Evolutionary conservation across 1,140 invertebrate species (phyloP), one percentile per base, ranked within the genome.

Genomic region (Orussus abietinus): DNA sequence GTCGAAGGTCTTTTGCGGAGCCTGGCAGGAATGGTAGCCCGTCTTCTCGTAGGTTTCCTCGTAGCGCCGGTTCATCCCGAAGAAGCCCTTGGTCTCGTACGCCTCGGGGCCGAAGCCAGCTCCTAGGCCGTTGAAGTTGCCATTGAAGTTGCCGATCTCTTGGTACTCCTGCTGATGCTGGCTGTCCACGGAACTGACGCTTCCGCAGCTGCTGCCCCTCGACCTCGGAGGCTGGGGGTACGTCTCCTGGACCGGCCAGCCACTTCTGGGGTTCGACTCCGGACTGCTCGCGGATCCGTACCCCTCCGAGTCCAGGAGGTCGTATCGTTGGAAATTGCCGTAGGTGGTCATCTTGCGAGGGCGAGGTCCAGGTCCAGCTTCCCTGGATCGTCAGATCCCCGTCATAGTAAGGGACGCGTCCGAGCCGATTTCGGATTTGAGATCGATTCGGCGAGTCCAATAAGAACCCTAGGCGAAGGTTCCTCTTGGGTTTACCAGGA

Each of bases 241-340:
- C 3, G 39, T 45, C n/a, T 59, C 59, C 7, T 59, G 64, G 13
- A 55, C 45, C 17, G 42, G 47, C 47, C 59, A 62, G 31, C 51
- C 53, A 13, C 33, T 40, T 7, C 22, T 45, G 35, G 61, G 57
- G 41, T 67, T 67, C 10, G 67, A 70, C 32, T 70, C 67, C 3
- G 67, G 67, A 42, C 67, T 70, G 30, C 67, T 70, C 0, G 67
- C 67, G 2, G 67, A 70, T 3, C 67, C 67, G 48, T 70, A 70
- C 32, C 67, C 67, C 45, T 69, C 67, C 9, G 66, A 69, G 28
- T 70, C 67, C 25, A 70, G 28, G n/a, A 68, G 48, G 22, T 70
- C 67, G 53, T 70, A 70, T 18, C 61, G 64, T 38, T 65, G 64
- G 38, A 64, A 67, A 38, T 53, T 64, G 25, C 53, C 48, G 54